Evolutionary conservation across 2,113 vertebrate genomes (phyloP), one percentile per base, ranked within the genome.

Genomic region (Mirza zaza): DNA sequence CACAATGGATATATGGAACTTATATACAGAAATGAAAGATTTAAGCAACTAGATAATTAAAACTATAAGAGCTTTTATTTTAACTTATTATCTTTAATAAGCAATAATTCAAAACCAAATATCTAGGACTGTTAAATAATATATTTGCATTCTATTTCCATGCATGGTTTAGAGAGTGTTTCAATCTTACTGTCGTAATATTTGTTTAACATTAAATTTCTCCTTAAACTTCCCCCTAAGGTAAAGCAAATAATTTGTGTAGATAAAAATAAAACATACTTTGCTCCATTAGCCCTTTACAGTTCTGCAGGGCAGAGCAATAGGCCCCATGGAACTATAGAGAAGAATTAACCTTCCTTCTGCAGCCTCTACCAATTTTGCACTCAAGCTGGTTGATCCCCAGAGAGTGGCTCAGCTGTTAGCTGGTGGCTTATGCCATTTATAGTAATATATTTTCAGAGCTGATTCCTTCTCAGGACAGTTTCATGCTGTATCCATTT

Each of bases 361-460:
- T 71, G 32, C 5, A 48, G 21, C 17, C 80, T 96, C 32, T 42
- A 67, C 77, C 55, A 77, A 55, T 84, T 77, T 84, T 70, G 32
- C 34, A 45, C 59, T 94, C 68, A 90, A 94, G 86, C 73, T 91
- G 27, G 36, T 71, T 88, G 48, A 67, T 92, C 73, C 75, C 70
- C 39, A 83, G 77, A 91, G 87, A 95, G 70, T 76, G 15, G 63
- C 79, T 89, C 94, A 96, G 87, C 81, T 92, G 82, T 95, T 94
- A 92, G 23, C 42, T 92, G 4, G 29, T 79, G 63, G 73, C 21
- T 84, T 93, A 59, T 63, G 79, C 65, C 91, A 93, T 91, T 96
- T 95, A 76, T 84, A 91, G 84, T 76, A 81, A 23, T 48, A 50
- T 86, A 91, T 94, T 95, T 88, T 75, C 65, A 91, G 79, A 91